phyloP scores from a whole-genome alignment of 1,140 invertebrate species.

The Eueides isabella region DNA sequence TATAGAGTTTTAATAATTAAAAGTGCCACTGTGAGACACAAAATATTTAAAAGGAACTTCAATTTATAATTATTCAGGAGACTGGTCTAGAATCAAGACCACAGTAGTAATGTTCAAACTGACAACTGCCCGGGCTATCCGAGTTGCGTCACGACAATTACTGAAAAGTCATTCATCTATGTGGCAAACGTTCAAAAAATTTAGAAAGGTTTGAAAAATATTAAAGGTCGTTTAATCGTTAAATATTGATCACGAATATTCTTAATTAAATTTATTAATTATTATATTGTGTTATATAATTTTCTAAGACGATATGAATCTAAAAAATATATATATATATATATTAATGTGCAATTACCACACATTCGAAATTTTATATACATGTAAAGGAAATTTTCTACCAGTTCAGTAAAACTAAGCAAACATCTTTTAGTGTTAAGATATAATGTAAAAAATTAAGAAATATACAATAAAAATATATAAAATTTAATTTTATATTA shows the following conservation, averaged over 20 bases:
- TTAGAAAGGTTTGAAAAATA: background rate
- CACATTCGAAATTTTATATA: no score
- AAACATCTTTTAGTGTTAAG: no score
- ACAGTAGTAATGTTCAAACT: slow-evolving; percentile 22
- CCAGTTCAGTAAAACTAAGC: no score
- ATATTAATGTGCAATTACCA: no score
- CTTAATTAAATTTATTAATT: background rate
- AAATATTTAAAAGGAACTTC: background rate
- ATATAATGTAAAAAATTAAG: no score
- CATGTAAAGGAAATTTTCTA: no score
- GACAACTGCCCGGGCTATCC: slow-evolving; percentile 17
- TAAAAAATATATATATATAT: no score
- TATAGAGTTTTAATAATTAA: background rate
- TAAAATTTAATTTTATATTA: no score
- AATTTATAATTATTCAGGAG: background rate
- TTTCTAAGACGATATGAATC: background rate
- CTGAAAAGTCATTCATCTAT: slow-evolving; percentile 39
- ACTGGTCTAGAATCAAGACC: background rate
- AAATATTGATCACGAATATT: background rate
- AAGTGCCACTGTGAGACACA: background rate
- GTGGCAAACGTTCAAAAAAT: slow-evolving; percentile 46
- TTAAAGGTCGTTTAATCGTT: background rate
- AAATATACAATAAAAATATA: no score
- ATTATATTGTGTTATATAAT: background rate
- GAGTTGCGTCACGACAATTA: slow-evolving; percentile 27